Evolutionary conservation across 2,113 vertebrate genomes (phyloP), one percentile per base, ranked within the genome.

Genomic region (Scalopus aquaticus): DNA sequence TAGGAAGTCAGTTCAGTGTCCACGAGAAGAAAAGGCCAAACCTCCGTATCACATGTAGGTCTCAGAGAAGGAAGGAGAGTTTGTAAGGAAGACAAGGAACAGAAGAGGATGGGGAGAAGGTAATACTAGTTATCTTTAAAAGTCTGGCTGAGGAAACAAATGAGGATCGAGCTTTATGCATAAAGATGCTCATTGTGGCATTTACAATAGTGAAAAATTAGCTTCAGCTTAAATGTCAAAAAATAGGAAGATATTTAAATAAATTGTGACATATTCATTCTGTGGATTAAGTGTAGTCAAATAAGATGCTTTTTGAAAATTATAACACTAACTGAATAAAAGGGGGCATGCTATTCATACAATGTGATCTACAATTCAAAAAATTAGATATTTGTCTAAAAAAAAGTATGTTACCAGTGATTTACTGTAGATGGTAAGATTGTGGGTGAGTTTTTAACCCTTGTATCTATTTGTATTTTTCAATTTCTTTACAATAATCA

Each of bases 211-310:
- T 28, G 30, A 90, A 65, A 78, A 74, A 64, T 83, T 64, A 92
- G 51, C 35, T 72, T 65, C 81, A 76, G 64, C 30, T 58, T 81
- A 70, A 83, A 84, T 81, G 65, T 96, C 73, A 90, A 87, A 76
- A 84, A 77, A 84, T 10, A 69, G 83, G 20, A 77, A 90, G 65
- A 60, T 74, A 44, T 64, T 83, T 82, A 95, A 86, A 58, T 85
- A 88, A 77, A 90, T 37, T 86, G 54, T 83, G 64, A 82, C 58
- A 83, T 24, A 73, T 56, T 82, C 81, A 70, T 84, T 76, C 64
- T 95, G 76, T 56, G 35, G 35, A 88, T 80, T 88, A 94, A 90
- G 92, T 87, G 35, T 44, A 89, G n/a, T 79, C 80, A 92, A 90
- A 74, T 77, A 73, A 84, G 65, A 88, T 88, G 37, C 5, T 94